A percentile compares a stretch with the other conserved stretches of the same genome.
Evolutionary conservation across 2,888 invertebrate species (phyloP).

Genomic region (Proisotoma minuta): DNA sequence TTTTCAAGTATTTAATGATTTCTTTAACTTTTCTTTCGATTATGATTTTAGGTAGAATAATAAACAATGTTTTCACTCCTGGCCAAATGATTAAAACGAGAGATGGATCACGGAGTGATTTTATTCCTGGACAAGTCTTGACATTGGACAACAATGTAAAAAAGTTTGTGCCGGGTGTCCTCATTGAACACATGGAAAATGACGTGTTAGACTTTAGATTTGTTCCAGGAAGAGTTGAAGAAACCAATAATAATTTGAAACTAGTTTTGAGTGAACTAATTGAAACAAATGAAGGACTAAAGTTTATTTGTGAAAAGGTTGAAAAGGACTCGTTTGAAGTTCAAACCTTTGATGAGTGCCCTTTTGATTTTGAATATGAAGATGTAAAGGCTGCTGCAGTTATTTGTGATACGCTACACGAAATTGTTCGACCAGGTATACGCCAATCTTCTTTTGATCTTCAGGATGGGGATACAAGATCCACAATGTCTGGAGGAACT

Average conservation of each 20-base stretch:
- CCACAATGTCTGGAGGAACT: neutral
- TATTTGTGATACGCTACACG: slow-evolving; percentile 12
- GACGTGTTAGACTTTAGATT: slow-evolving; percentile 56
- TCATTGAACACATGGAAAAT: slow-evolving; percentile 52
- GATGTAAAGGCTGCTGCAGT: slow-evolving; percentile 19
- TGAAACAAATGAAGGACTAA: slow-evolving; percentile 35
- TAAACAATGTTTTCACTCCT: slow-evolving; percentile 58
- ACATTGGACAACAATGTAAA: slow-evolving; percentile 64
- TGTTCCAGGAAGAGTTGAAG: slow-evolving; percentile 36
- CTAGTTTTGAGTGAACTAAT: slow-evolving; percentile 39
- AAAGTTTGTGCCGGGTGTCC: slow-evolving; percentile 64
- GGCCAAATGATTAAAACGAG: slow-evolving; percentile 70
- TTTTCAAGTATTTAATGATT: too few species aligned
- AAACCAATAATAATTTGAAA: slow-evolving; percentile 17
- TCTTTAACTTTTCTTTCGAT: too few species aligned
- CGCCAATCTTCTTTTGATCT: neutral
- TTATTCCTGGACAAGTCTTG: slow-evolving; percentile 75
- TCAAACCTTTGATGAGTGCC: slow-evolving; percentile 30
- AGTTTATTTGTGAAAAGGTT: slow-evolving; percentile 26
- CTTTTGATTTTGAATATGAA: slow-evolving; percentile 18
- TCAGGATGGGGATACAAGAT: neutral
- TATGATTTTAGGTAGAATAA: slow-evolving; percentile 7
- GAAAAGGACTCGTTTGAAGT: slow-evolving; percentile 24
- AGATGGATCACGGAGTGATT: slow-evolving; percentile 61
- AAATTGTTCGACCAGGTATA: slow-evolving; percentile 1